These are phyloP conservation scores for Pseudopleuronectes americanus DNA, from an alignment of 2,797 vertebrate genomes.

Conservation along the genomic window DNA sequence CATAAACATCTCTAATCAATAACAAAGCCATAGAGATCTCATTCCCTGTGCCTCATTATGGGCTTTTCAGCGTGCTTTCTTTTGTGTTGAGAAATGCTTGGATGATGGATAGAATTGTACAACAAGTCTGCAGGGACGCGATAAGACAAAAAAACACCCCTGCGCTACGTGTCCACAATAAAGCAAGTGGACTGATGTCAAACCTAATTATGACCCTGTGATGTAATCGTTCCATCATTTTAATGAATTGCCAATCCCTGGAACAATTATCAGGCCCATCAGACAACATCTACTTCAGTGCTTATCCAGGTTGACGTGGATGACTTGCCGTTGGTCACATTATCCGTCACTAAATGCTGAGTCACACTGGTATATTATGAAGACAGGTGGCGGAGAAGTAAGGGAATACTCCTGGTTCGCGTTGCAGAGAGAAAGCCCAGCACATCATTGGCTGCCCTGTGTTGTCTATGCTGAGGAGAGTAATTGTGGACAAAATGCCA, in stretches of 20 bases:
- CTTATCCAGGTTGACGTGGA: slow-evolving; percentile 50
- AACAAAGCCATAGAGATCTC: slow-evolving; percentile 42
- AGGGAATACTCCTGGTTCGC: slow-evolving; percentile 24
- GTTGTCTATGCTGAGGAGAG: slow-evolving; percentile 44
- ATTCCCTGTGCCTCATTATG: slow-evolving; percentile 45
- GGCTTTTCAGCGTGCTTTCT: slow-evolving; percentile 43
- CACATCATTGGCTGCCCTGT: slow-evolving; percentile 1
- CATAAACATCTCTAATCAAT: slow-evolving; percentile 65
- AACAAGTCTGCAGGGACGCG: slow-evolving; percentile 41
- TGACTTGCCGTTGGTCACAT: slow-evolving; percentile 38
- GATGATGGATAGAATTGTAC: slow-evolving; percentile 56
- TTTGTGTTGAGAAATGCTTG: slow-evolving; percentile 41
- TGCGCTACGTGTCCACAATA: slow-evolving; percentile 18
- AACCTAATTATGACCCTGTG: slow-evolving; percentile 50
- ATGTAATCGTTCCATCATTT: slow-evolving; percentile 59
- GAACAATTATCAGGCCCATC: slow-evolving; percentile 47
- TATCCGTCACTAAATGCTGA: slow-evolving; percentile 37
- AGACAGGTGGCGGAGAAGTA: slow-evolving; percentile 36
- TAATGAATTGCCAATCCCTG: slow-evolving; percentile 60
- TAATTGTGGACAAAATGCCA: slow-evolving; percentile 67
- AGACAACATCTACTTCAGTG: slow-evolving; percentile 44
- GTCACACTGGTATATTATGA: slow-evolving; percentile 25
- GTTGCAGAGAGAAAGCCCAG: slow-evolving; percentile 16
- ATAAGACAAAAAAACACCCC: slow-evolving; percentile 56
- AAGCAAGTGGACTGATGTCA: slow-evolving; percentile 48